A percentile compares a stretch with the other conserved stretches of the same genome.
Conservation (phyloP, 2,113 vertebrate genomes). For the Peromyscus leucopus region DNA sequence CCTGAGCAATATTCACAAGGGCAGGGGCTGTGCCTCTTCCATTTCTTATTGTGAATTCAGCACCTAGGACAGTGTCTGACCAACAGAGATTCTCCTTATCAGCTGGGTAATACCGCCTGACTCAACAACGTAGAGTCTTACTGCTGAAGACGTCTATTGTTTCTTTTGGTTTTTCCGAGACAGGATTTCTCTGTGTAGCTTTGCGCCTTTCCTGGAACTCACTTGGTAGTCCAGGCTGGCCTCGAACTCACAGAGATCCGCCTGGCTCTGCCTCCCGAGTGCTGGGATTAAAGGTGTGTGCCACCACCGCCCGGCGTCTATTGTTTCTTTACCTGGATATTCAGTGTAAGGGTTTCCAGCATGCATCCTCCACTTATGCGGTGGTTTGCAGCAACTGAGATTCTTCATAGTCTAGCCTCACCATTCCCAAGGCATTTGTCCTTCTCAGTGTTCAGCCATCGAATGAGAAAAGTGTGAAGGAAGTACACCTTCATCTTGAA, state of each 20-base stretch:
- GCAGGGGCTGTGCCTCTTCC: too few relatives aligned
- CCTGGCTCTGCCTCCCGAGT: too few relatives aligned
- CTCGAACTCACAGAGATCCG: too few relatives aligned
- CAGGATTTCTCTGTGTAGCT: too few relatives aligned
- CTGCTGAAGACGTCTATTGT: background rate
- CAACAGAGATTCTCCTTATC: background rate
- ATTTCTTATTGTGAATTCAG: background rate
- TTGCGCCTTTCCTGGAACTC: too few relatives aligned
- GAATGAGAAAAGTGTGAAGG: background rate
- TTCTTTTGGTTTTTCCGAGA: background rate
- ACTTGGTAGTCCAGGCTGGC: too few relatives aligned
- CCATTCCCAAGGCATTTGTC: background rate
- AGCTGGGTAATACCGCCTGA: background rate
- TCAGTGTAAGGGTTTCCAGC: background rate
- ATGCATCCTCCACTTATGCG: background rate
- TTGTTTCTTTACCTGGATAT: background rate
- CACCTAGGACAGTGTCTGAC: slow-evolving; percentile 6
- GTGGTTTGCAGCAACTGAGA: background rate
- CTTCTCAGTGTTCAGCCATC: background rate
- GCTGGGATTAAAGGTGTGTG: too few relatives aligned
- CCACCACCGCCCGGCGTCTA: too few relatives aligned
- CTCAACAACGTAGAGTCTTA: background rate
- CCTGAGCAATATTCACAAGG: background rate
- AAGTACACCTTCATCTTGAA: background rate
- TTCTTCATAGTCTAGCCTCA: background rate